Evolutionary conservation across 1,140 invertebrate species (phyloP), one percentile per base, ranked within the genome.

Genomic region (Brachionus sp.): DNA sequence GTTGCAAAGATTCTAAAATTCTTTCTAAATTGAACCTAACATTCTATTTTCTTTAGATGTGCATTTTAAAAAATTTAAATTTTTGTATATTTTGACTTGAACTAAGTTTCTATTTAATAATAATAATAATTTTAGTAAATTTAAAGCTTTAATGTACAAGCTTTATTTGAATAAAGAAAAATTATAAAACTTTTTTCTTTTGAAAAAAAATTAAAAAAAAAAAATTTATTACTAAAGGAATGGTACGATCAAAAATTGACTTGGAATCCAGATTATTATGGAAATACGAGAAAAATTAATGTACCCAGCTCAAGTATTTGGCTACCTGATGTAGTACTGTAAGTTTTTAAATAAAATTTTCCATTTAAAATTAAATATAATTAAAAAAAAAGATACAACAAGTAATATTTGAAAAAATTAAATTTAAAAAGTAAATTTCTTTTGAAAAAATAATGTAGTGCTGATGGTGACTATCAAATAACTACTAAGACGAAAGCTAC

Each of bases 401-500:
- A 80, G 77, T 80, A 62, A 80, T 39, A 44, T 37, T 42, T 23
- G 9, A 42, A 73, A 73, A 46, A 29, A 12, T 29, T 73, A 1
- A 19, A 23, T 29, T 13, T 73, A 9, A 6, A 42, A 19, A 42
- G 33, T 13, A 9, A 73, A 73, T 42, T 0, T 16, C n/a, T 73
- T 19, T 5, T 46, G 13, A 10, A 29, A 6, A 10, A 13, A 13
- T 7, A 35, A 9, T 25, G 13, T 62, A 91, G 90, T 85, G 91
- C 91, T 53, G 90, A 91, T 84, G 91, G 90, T 10, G 89, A 91
- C 83, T 91, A 90, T 85, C 89, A 91, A 83, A 88, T 91, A 9
- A 91, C 90, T 4, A 86, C 91, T 9, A 89, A 90, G 87, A 91
- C 90, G 13, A 91, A 91, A 85, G 90, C 90, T 7, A 91, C 89